Evolutionary conservation across 2,797 vertebrate genomes (phyloP).

Genomic region (Chlorospingus flavigularis): DNA sequence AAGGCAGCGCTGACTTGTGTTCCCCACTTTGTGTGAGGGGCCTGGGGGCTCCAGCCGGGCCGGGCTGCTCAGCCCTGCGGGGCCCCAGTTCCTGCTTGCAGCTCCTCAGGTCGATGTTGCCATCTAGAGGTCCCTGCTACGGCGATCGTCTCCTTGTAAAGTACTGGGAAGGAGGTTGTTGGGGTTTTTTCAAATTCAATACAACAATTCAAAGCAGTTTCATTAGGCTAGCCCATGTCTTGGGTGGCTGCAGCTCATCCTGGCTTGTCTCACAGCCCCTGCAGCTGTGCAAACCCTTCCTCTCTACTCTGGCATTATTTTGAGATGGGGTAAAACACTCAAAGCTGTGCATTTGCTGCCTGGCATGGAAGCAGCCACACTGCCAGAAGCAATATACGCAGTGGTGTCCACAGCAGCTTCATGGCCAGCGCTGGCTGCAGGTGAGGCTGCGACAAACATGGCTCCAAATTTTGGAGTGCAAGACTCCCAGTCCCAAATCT

Average conservation of each 20-base stretch:
- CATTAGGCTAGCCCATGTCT: not conserved
- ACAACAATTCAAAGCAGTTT: not conserved
- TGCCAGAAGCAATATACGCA: not conserved
- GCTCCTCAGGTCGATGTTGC: conserved; percentile 48
- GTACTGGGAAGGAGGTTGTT: not conserved
- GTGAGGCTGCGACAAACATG: fast-evolving
- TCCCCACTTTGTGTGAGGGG: no score
- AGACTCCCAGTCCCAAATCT: not conserved
- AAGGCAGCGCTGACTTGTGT: not conserved
- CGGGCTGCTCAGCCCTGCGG: not conserved
- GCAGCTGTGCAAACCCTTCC: not conserved
- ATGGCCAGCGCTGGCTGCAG: fast-evolving
- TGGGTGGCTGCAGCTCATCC: not conserved
- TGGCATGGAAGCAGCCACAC: not conserved
- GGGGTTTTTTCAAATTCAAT: not conserved
- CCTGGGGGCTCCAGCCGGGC: not conserved
- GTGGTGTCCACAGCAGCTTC: not conserved
- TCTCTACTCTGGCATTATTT: not conserved
- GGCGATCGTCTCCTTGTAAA: not conserved
- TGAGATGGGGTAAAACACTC: not conserved
- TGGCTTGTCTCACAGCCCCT: fast-evolving
- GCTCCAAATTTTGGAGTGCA: not conserved
- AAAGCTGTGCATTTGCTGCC: not conserved
- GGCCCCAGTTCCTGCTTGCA: not conserved
- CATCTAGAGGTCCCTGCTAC: conserved; percentile 54